Evolutionary conservation across 1,140 invertebrate species (phyloP), one percentile per base, ranked within the genome.

Genomic region (Saccostrea cuccullata): DNA sequence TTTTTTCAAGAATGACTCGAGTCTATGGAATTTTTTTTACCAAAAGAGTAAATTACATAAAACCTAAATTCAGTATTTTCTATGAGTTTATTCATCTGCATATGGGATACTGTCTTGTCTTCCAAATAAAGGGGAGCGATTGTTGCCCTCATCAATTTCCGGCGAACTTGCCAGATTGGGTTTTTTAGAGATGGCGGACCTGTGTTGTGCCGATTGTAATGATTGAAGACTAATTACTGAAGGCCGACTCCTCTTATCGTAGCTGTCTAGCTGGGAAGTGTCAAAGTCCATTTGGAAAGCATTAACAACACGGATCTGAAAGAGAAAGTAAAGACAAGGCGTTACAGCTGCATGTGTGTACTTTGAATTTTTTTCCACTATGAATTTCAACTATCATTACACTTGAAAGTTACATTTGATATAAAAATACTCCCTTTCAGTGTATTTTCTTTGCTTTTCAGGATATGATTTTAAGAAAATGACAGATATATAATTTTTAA

Each of bases 251-350:
- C 94, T 94, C 84, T 94, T 94, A 91, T 99, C 98, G 94, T 98
- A 98, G 94, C 98, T 94, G 90, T 94, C 93, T 91, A 94, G 91
- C 73, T 93, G 93, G 95, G 97, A 97, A 95, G 97, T 96, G 96
- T 99, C 98, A 96, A 99, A 96, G 95, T 98, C 98, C 97, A 99
- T 98, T 96, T 98, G 98, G 97, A 99, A 99, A 96, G 98, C 98
- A 96, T 99, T 99, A 96, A 99, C 98, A 96, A 99, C 98, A 96
- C 98, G 98, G 95, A 99, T 99, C 98, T 98, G 97, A 93, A 97
- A 97, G 94, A 94, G 94, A 94, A 84, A 93, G 82, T 55, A 86
- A 47, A 89, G 6, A 47, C 2, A 47, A 47, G 40, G 40, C 40
- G 2, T 47, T 47, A 47, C 40, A 47, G 2, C 40, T 3, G 6